phyloP scores from a whole-genome alignment of 1,140 invertebrate species.

The Drosophila quadrilineata region DNA sequence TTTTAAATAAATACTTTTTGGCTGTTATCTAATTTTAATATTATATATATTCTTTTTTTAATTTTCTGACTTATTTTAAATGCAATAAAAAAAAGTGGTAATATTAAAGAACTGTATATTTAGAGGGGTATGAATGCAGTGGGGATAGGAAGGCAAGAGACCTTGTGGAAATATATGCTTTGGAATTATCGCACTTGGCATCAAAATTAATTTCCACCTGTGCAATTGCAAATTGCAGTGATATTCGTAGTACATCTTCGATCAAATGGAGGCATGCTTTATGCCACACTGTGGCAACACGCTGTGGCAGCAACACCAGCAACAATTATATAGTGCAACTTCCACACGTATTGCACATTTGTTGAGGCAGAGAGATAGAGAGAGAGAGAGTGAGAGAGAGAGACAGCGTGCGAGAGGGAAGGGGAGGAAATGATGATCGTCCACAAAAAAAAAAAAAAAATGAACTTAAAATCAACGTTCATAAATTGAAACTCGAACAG shows the following conservation, averaged over 20 bases:
- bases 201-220: conserved; percentile 78
- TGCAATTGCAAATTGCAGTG: conserved; percentile 75
- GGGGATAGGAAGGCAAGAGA: not conserved
- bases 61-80: too few species aligned
- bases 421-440: too few species aligned
- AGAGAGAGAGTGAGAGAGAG: too few species aligned
- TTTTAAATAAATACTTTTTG: too few species aligned
- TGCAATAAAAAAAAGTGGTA: too few species aligned
- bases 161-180: conserved; percentile 61
- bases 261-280: too few species aligned
- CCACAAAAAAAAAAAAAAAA: conserved; percentile 39
- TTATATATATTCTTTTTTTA: too few species aligned
- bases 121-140: conserved; percentile 12
- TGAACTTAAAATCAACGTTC: conserved; percentile 41
- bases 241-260: conserved; percentile 35
- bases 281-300: conserved; percentile 38
- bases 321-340: conserved; percentile 75
- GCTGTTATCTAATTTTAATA: too few species aligned
- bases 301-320: conserved; percentile 30
- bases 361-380: too few species aligned
- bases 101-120: conserved; percentile 45
- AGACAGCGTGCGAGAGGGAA: too few species aligned
- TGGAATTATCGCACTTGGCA: conserved; percentile 71
- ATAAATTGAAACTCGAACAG: conserved; percentile 27
- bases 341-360: conserved; percentile 73